Percentiles rank a stretch among this genome's conserved stretches.
Conservation (phyloP, 1,140 invertebrate species). For the Campodea augens region DNA sequence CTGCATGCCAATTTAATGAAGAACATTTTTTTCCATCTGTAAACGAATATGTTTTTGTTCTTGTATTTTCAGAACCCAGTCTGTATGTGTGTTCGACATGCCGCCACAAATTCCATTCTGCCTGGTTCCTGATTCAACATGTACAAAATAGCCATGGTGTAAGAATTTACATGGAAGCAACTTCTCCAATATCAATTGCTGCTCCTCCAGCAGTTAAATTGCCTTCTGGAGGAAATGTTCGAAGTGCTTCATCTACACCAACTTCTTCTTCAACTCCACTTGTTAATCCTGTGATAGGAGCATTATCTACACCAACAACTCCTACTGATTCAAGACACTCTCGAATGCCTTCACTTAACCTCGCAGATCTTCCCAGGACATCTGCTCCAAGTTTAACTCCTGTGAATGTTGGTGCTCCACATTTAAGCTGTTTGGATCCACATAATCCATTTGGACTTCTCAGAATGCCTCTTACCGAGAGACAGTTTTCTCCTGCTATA, state of each 20-base stretch:
- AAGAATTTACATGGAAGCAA: slow-evolving; percentile 68
- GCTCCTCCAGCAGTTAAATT: slow-evolving; percentile 21
- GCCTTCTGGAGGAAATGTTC: background rate
- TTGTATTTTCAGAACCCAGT: slow-evolving; percentile 67
- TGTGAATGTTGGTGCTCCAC: slow-evolving; percentile 4
- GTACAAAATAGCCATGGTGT: slow-evolving; percentile 84
- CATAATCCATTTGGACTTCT: slow-evolving; percentile 18
- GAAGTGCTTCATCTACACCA: slow-evolving; percentile 15
- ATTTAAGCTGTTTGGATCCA: slow-evolving; percentile 9
- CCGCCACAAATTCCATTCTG: slow-evolving; percentile 68
- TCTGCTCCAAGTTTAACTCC: slow-evolving; percentile 27
- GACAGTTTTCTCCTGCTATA: slow-evolving; percentile 24
- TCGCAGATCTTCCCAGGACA: slow-evolving; percentile 26
- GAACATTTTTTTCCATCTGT: background rate
- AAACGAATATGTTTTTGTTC: slow-evolving; percentile 8
- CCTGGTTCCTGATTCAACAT: slow-evolving; percentile 86
- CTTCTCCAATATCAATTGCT: too few relatives aligned
- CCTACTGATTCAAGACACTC: slow-evolving; percentile 28
- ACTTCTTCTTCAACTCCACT: slow-evolving; percentile 25
- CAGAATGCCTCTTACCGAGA: slow-evolving; percentile 21
- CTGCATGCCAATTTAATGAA: too few relatives aligned
- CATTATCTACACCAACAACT: slow-evolving; percentile 16
- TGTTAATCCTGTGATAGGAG: slow-evolving; percentile 33
- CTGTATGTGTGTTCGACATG: slow-evolving; percentile 88
- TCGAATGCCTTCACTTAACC: slow-evolving; percentile 30